Conservation (phyloP, 2,888 invertebrate genomes). For the Galerucella calmariensis region DNA sequence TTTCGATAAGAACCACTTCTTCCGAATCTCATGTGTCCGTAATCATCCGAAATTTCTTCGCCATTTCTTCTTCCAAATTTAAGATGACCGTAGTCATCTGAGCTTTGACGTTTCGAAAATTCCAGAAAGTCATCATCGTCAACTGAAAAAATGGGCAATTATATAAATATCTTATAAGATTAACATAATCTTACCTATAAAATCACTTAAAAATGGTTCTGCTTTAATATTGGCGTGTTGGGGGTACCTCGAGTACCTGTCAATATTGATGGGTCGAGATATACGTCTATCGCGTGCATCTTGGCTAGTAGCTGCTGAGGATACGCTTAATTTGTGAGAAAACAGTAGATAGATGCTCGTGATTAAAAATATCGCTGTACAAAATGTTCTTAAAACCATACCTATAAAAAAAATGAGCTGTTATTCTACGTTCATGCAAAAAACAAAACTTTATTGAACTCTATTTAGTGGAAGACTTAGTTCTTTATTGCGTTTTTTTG, state of each 20-base stretch:
- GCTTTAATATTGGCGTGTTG: conserved; percentile 54
- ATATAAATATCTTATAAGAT: no score
- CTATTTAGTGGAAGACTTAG: no score
- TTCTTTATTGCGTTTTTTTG: no score
- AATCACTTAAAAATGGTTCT: conserved; percentile 53
- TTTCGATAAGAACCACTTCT: conserved; percentile 64
- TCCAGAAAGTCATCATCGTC: conserved; percentile 67
- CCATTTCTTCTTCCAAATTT: conserved; percentile 70
- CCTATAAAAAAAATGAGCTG: conserved; percentile 7
- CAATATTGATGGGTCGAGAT: conserved; percentile 48
- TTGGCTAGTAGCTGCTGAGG: conserved; percentile 40
- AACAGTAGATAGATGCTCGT: conserved; percentile 47
- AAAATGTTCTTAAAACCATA: conserved; percentile 41
- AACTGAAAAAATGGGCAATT: conserved; percentile 45
- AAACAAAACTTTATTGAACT: no score
- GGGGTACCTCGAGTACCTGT: conserved; percentile 47
- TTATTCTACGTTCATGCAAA: neutral
- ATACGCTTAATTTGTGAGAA: conserved; percentile 43
- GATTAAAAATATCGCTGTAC: conserved; percentile 47
- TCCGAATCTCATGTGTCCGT: conserved; percentile 80
- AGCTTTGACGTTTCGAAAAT: conserved; percentile 65
- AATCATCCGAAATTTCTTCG: conserved; percentile 78
- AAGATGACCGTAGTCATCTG: conserved; percentile 72
- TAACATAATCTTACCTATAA: conserved; percentile 51
- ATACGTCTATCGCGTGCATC: conserved; percentile 44